phyloP scores from a whole-genome alignment of 2,888 invertebrate genomes.

The Syrista parreyssii region DNA sequence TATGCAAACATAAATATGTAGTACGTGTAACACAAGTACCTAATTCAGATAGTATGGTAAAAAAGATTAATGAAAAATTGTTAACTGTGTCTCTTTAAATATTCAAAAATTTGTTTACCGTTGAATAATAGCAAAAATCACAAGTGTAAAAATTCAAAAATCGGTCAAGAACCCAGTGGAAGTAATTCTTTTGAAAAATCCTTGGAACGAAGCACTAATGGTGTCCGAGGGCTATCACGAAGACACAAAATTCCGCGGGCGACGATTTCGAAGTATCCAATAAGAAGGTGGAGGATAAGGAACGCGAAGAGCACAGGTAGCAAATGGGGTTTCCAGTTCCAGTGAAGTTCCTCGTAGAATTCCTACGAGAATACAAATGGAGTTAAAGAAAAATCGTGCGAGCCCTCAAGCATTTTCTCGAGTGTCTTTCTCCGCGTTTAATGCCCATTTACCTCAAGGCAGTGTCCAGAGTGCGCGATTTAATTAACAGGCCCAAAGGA shows the following conservation, averaged over 20 bases:
- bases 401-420: constrained; percentile 5
- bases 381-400: constrained; percentile 1
- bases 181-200: neutral
- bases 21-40: no score
- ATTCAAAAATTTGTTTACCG: neutral
- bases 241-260: constrained; percentile 22
- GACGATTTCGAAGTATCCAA: constrained; percentile 17
- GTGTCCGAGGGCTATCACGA: constrained; percentile 46
- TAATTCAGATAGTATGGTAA: no score
- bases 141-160: neutral
- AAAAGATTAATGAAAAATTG: no score
- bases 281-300: neutral
- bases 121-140: neutral
- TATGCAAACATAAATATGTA: no score
- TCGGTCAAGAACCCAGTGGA: neutral
- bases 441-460: neutral
- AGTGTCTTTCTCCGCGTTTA: neutral
- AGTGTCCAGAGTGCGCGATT: constrained; percentile 1
- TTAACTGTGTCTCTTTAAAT: no score
- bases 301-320: constrained; percentile 9
- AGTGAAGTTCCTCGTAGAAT: constrained; percentile 26
- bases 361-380: constrained; percentile 13
- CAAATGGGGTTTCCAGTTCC: constrained; percentile 4
- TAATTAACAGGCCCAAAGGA: constrained; percentile 8
- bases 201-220: constrained; percentile 29